phyloP scores from a whole-genome alignment of 2,797 vertebrate genomes.

The Anabas testudineus region DNA sequence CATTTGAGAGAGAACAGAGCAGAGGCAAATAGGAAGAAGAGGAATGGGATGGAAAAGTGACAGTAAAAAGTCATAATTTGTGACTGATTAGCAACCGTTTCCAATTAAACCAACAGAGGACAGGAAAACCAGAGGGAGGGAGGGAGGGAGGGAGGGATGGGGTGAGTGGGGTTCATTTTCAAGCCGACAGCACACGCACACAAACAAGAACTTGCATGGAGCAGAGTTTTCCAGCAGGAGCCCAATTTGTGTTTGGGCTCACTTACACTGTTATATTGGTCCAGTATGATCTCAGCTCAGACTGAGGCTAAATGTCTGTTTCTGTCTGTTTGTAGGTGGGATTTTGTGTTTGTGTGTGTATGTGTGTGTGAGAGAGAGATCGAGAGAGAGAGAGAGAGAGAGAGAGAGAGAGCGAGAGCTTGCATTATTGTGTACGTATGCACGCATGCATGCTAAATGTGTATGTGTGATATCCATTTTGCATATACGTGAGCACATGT shows the following conservation, averaged over 20 bases:
- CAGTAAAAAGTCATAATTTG: conserved; percentile 78
- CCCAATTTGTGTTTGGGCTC: conserved; percentile 84
- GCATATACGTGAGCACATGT: conserved; percentile 10
- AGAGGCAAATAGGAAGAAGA: conserved; percentile 28
- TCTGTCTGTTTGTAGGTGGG: conserved; percentile 74
- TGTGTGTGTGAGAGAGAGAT: conserved; percentile 27
- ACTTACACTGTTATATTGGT: conserved; percentile 80
- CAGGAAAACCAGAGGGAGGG: conserved; percentile 71
- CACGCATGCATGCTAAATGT: conserved; percentile 33
- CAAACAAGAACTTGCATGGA: conserved; percentile 63
- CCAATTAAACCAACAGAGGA: conserved; percentile 77
- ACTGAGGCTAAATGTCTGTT: conserved; percentile 76
- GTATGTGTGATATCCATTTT: conserved; percentile 34
- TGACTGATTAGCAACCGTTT: conserved; percentile 84
- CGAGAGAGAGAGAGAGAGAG: not conserved
- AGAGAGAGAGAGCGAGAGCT: not conserved
- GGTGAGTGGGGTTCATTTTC: conserved; percentile 77
- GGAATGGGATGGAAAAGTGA: conserved; percentile 61
- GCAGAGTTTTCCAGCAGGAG: conserved; percentile 81
- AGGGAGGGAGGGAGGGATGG: conserved; percentile 65
- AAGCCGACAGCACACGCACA: conserved; percentile 46
- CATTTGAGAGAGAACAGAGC: conserved; percentile 2
- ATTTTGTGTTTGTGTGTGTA: conserved; percentile 45
- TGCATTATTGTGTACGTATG: conserved; percentile 49
- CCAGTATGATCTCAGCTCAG: conserved; percentile 83